These are phyloP conservation scores for Saturnia pavonia DNA, from an alignment of 2,888 invertebrate genomes.

Conservation along the genomic window DNA sequence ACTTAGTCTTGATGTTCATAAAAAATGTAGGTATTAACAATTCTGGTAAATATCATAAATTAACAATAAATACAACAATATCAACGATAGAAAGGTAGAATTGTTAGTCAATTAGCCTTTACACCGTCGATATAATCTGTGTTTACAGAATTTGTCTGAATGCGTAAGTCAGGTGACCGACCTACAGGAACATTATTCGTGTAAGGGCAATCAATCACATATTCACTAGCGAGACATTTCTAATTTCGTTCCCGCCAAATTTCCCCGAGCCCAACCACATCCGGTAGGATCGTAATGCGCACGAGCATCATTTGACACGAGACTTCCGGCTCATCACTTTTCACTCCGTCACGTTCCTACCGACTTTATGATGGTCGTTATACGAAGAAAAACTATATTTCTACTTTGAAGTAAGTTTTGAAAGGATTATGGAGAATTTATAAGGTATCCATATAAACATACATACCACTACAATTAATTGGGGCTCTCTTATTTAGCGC, in stretches of 20 bases:
- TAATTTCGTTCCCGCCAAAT: constrained; percentile 63
- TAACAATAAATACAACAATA: background rate
- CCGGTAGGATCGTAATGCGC: constrained; percentile 55
- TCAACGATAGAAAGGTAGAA: too few species aligned
- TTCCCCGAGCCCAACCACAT: constrained; percentile 50
- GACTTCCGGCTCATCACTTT: constrained; percentile 58
- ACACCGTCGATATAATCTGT: too few species aligned
- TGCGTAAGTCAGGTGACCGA: background rate
- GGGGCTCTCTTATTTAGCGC: constrained; percentile 15
- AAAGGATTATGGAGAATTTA: constrained; percentile 31
- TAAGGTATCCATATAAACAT: constrained; percentile 12
- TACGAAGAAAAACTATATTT: constrained; percentile 34
- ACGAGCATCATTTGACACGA: constrained; percentile 50
- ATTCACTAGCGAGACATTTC: constrained; percentile 47
- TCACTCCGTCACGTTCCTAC: constrained; percentile 49
- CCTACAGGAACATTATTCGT: background rate
- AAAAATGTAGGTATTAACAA: background rate
- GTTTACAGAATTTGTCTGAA: background rate
- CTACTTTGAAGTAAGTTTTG: constrained; percentile 54
- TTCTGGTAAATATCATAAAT: background rate
- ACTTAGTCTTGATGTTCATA: background rate
- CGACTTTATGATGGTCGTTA: constrained; percentile 55
- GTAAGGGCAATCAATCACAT: constrained; percentile 20
- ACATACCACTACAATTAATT: constrained; percentile 13
- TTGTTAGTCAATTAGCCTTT: too few species aligned